phyloP scores from a whole-genome alignment of 2,888 invertebrate genomes.

The Elegia similella region DNA sequence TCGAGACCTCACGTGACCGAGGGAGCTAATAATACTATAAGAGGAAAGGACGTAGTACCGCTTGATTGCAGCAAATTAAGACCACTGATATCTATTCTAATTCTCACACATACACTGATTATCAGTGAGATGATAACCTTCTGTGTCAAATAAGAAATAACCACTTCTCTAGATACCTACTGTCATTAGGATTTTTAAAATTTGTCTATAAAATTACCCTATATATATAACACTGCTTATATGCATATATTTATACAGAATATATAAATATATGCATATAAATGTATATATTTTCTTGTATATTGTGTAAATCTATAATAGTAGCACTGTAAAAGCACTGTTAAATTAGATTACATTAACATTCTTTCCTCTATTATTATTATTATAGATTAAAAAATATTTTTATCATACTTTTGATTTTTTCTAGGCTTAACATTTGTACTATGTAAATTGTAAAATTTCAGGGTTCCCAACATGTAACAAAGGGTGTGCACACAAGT shows the following conservation, averaged over 20 bases:
- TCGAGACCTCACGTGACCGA: slow-evolving; percentile 18
- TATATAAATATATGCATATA: too few species aligned
- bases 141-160: neutral
- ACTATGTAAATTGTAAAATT: slow-evolving; percentile 26
- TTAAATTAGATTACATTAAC: too few species aligned
- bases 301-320: too few species aligned
- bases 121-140: neutral
- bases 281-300: too few species aligned
- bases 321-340: too few species aligned
- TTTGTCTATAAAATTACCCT: too few species aligned
- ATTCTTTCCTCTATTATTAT: too few species aligned
- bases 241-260: too few species aligned
- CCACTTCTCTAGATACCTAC: neutral
- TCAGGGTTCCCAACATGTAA: slow-evolving; percentile 66
- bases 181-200: too few species aligned
- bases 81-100: neutral
- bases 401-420: too few species aligned
- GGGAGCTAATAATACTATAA: slow-evolving; percentile 1
- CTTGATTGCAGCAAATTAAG: neutral
- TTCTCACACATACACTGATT: neutral
- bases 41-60: neutral
- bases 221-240: too few species aligned
- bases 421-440: neutral
- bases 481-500: slow-evolving; percentile 69
- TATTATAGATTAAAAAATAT: too few species aligned